Base-by-base conservation (phyloP, 2,888 invertebrate genomes). In the Philereme transversata region DNA sequence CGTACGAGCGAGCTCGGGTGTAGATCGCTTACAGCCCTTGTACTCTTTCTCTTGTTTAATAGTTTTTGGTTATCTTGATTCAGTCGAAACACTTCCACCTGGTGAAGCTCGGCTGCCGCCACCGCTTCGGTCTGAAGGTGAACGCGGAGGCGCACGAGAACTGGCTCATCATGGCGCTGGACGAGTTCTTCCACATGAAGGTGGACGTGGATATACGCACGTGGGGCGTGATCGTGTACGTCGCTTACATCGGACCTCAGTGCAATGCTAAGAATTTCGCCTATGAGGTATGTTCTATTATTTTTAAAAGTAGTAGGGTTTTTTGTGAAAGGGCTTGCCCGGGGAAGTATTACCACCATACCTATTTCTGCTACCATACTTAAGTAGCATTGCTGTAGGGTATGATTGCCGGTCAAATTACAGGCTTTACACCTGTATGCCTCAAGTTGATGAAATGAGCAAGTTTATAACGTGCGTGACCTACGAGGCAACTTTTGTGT, bases 201-300 rank as follows among this genome's bases (percentile, higher is more conserved):
- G 78, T 88, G 4, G 86, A 87, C 70, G 83, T 89, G 11, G 86
- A 88, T 67, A 75, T 85, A 38, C 84, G 84, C 62, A 74, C 83
- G 11, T 85, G 86, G 85, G 87, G 88, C 54, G 74, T 90, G 51
- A 69, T 82, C 60, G 79, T 88, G 7, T 84, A 82, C 73, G 90
- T 90, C 65, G 79, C 86, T 0, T 92, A 87, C 73, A 84, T 92
- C 62, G 92, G 92, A 1, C 92, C 92, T 48, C 85, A 87, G 73
- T 82, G 82, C 60, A 79, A 83, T 34, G 86, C 91, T 0, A 74
- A 72, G 49, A 73, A 81, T 44, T 92, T 72, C 60, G 77, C 76
- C 0, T 92, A 92, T 60, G 81, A 87, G 86, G 90, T 88, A 55
- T 48, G 57, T 46, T 22, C 22, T 22, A 22, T 43, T 6, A 22